A percentile compares a stretch with the other conserved stretches of the same genome.
phyloP scores from a whole-genome alignment of 2,888 invertebrate species.

The Napeogenes inachia region DNA sequence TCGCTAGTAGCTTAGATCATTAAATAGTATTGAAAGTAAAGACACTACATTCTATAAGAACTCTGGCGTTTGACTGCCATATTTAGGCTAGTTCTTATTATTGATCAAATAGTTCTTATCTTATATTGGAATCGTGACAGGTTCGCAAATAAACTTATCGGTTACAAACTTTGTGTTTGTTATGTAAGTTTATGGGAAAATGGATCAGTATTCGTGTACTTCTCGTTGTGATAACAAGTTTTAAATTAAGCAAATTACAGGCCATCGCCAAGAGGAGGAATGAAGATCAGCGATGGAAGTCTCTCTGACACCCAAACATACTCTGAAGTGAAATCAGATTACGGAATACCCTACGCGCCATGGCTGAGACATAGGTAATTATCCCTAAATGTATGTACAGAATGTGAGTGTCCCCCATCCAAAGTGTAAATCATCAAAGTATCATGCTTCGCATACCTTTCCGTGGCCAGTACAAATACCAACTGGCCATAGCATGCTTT shows the following conservation, averaged over 20 bases:
- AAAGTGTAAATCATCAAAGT: slow-evolving; percentile 38
- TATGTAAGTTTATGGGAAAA: slow-evolving; percentile 28
- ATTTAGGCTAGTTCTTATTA: no score
- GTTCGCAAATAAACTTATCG: slow-evolving; percentile 34
- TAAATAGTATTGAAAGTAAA: no score
- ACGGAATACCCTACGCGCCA: slow-evolving; percentile 88
- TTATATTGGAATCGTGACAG: slow-evolving; percentile 15
- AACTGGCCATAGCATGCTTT: slow-evolving; percentile 54
- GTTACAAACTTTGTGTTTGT: slow-evolving; percentile 20
- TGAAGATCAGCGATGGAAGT: slow-evolving; percentile 86
- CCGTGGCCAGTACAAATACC: slow-evolving; percentile 55
- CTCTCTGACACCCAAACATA: slow-evolving; percentile 90
- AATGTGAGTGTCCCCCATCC: slow-evolving; percentile 37
- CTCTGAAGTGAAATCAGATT: slow-evolving; percentile 84
- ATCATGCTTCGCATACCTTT: slow-evolving; percentile 56
- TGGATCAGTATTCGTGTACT: slow-evolving; percentile 19
- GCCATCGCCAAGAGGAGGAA: slow-evolving; percentile 71
- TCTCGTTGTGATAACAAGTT: slow-evolving; percentile 10
- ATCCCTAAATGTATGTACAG: slow-evolving; percentile 20
- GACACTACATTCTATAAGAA: no score
- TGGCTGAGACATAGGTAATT: slow-evolving; percentile 90
- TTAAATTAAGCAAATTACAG: slow-evolving; percentile 42
- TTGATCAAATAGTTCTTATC: slow-evolving; percentile 14
- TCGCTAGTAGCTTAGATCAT: no score
- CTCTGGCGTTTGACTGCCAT: no score